A percentile compares a stretch with the other conserved stretches of the same genome.
These are phyloP conservation scores for Drosophila kohkoa DNA, from an alignment of 1,140 invertebrate species.

Conservation along the genomic window DNA sequence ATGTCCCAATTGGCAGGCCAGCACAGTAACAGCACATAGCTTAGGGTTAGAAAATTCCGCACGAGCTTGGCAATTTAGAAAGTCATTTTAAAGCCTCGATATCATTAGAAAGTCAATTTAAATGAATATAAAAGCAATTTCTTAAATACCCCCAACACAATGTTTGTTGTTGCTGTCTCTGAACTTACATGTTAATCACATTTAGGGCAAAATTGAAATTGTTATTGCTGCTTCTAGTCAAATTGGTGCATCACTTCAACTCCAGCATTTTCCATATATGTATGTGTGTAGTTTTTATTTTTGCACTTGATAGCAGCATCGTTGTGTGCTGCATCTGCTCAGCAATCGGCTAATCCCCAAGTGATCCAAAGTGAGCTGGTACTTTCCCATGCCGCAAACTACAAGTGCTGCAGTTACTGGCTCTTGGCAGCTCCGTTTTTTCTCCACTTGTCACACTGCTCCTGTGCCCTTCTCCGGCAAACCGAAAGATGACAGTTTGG, in stretches of 20 bases:
- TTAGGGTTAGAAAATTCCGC: background rate
- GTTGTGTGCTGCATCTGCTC: slow-evolving; percentile 36
- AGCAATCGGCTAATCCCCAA: slow-evolving; percentile 68
- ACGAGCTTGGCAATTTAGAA: slow-evolving; percentile 7
- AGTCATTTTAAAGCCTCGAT: slow-evolving; percentile 12
- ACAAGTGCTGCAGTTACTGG: slow-evolving; percentile 41
- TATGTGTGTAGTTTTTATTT: background rate
- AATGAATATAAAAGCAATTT: slow-evolving; percentile 8
- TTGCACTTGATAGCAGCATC: slow-evolving; percentile 27
- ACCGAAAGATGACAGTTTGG: slow-evolving; percentile 66
- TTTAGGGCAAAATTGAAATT: slow-evolving; percentile 46
- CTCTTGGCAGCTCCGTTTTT: slow-evolving; percentile 32
- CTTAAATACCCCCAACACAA: slow-evolving; percentile 1
- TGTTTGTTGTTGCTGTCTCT: slow-evolving; percentile 11
- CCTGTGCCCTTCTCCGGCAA: slow-evolving; percentile 33
- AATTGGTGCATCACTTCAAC: slow-evolving; percentile 60
- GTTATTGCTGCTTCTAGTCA: slow-evolving; percentile 36
- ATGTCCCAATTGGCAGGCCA: background rate
- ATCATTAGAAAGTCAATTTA: slow-evolving; percentile 24
- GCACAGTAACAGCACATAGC: background rate
- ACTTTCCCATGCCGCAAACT: slow-evolving; percentile 54
- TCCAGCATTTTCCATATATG: slow-evolving; percentile 36
- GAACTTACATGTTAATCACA: slow-evolving; percentile 39
- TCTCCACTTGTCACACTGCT: background rate
- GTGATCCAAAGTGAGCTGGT: slow-evolving; percentile 61